Evolutionary conservation across 1,140 invertebrate genomes (phyloP), one percentile per base, ranked within the genome.

Genomic region (Pseudomyrmex cubaensis): DNA sequence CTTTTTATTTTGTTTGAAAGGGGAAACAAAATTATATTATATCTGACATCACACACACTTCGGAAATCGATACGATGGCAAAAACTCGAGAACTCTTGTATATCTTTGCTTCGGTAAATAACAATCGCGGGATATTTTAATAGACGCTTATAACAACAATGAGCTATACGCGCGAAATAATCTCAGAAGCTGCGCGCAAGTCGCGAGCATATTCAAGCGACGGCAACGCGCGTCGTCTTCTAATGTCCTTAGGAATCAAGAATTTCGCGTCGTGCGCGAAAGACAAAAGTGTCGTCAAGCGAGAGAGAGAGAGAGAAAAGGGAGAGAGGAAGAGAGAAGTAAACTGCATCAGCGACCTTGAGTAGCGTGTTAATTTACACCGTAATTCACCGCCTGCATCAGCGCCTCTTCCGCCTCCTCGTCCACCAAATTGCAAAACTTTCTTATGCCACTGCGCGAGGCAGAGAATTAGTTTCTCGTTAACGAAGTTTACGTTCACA

Each of bases 381-480:
- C 77, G 85, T 87, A 87, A 87, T 84, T 87, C 86, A 87, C 56
- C 66, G 17, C 8, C 56, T 54, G 35, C 67, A 63, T 25, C 59
- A 80, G 35, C 17, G 20, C 59, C 73, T 48, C 44, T 25, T 50
- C 63, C 75, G n/a, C 54, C 54, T 35, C 35, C 59, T 63, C 62
- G 59, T 76, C 67, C 69, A 57, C 69, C 50, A 88, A 88, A 89
- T 89, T 86, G 87, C 88, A 83, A 89, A 89, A 89, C 84, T 89
- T 89, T 84, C 87, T 89, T 89, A 86, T 75, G 87, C 61, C 80
- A 62, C 35, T 69, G 76, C 72, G 61, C 35, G 35, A 35, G 59
- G 74, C 78, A 85, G 92, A 91, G 92, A 93, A 93, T 93, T 93
- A 93, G 92, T 92, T 90, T 91, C 90, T 93, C 92, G 92, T 93